These are phyloP conservation scores for Pandion haliaetus DNA, from an alignment of 2,113 vertebrate species.

Conservation along the genomic window DNA sequence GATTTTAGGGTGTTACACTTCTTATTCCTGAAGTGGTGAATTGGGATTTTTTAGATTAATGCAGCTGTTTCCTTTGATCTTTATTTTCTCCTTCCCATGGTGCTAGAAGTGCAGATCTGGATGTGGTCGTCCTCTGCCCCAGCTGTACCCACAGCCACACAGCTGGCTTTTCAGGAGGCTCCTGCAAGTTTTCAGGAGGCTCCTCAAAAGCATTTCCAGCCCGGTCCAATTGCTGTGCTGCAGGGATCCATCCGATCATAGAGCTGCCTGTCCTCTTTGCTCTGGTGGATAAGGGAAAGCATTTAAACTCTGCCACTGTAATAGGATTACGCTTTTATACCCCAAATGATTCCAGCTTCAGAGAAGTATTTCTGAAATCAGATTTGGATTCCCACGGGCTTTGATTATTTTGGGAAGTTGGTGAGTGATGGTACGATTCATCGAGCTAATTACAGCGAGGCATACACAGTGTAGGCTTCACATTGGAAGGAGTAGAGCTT, in stretches of 20 bases:
- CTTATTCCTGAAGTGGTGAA: background rate
- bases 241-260: background rate
- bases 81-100: background rate
- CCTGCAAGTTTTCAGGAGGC: background rate
- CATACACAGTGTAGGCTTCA: rapidly evolving
- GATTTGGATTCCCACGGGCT: background rate
- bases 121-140: background rate
- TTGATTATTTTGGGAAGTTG: conserved; percentile 16
- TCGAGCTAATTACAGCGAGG: background rate
- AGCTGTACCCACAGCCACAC: background rate
- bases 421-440: background rate
- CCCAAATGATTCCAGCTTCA: background rate
- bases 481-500: background rate
- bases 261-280: background rate
- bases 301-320: background rate
- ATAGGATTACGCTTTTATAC: background rate
- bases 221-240: rapidly evolving
- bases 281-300: background rate
- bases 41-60: background rate
- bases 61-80: background rate
- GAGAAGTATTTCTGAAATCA: background rate
- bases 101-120: background rate
- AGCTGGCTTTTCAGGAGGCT: background rate
- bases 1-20: background rate
- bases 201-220: background rate